Conservation (phyloP, 2,113 vertebrate species). For the Colaptes auratus region DNA sequence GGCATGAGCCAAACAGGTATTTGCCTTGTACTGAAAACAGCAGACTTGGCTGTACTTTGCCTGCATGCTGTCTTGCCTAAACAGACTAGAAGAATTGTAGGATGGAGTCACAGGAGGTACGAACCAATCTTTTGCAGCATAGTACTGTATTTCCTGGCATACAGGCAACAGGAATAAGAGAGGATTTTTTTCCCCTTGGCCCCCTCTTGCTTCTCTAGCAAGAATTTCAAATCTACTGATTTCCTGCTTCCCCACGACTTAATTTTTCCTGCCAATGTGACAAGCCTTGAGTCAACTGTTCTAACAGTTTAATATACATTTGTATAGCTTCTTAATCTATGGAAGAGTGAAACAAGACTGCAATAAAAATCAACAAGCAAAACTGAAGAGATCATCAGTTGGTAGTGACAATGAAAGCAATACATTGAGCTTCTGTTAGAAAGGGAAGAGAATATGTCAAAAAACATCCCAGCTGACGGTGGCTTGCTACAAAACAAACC, state of each 20-base stretch:
- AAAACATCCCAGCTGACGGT: neutral
- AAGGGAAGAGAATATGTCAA: neutral
- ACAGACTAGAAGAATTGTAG: neutral
- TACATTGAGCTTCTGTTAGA: neutral
- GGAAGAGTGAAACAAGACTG: neutral
- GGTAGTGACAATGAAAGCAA: neutral
- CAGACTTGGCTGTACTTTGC: neutral
- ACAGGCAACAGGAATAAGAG: neutral
- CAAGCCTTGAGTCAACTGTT: neutral
- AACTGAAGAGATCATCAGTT: neutral
- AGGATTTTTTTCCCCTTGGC: rapidly evolving
- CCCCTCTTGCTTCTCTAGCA: neutral
- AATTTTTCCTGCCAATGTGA: neutral
- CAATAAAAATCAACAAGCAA: neutral
- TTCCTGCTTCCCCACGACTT: neutral
- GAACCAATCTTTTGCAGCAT: neutral
- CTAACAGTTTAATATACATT: neutral
- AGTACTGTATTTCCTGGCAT: neutral
- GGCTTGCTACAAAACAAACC: neutral
- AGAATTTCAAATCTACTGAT: neutral
- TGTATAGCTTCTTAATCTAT: neutral
- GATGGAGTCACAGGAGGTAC: neutral
- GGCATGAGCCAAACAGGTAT: neutral
- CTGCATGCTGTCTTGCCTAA: neutral
- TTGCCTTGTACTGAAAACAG: neutral